Evolutionary conservation across 2,113 vertebrate species (phyloP).

Genomic region (Actenoides hombroni): DNA sequence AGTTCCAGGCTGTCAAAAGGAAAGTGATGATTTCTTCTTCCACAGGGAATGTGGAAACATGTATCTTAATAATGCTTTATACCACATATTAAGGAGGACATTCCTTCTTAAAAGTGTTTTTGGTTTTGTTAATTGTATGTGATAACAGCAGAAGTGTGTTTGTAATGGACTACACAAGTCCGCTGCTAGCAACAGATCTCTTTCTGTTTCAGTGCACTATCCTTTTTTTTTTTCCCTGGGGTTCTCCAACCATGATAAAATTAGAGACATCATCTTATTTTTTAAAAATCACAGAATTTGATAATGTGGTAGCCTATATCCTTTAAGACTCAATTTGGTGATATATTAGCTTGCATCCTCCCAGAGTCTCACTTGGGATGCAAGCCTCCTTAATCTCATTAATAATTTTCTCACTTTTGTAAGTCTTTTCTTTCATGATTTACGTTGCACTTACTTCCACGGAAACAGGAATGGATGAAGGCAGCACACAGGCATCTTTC

Average conservation of each 20-base stretch:
- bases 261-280: background rate
- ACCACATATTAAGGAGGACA: background rate
- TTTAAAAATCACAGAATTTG: background rate
- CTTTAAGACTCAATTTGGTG: background rate
- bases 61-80: background rate
- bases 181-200: background rate
- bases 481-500: background rate
- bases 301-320: background rate
- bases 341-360: background rate
- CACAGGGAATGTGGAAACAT: background rate
- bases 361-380: background rate
- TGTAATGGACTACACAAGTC: background rate
- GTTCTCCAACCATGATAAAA: background rate
- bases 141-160: background rate
- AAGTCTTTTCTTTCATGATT: background rate
- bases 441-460: background rate
- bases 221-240: background rate
- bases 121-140: background rate
- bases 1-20: background rate
- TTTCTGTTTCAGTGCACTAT: background rate
- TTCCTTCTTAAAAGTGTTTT: background rate
- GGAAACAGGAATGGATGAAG: background rate
- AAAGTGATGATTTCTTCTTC: background rate
- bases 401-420: background rate
- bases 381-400: background rate